Base-by-base conservation (phyloP, 2,113 vertebrate species). In the Osmerus mordax region DNA sequence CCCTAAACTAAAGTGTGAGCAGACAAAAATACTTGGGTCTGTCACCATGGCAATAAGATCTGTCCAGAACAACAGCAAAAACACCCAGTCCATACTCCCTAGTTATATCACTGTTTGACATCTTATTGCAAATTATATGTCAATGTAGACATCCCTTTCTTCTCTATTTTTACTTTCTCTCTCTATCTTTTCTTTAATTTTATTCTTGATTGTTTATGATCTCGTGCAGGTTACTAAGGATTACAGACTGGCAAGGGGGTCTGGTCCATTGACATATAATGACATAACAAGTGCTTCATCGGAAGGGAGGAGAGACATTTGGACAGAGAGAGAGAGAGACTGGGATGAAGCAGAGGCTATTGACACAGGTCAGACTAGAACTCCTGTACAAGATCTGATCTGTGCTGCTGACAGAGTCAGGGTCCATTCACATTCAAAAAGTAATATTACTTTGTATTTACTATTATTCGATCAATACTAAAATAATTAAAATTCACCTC, bases 231-330 rank as follows among this genome's bases (percentile, higher is more conserved):
- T 92, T 85, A 87, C 91, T 90, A 91, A 92, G 92, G 92, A 93
- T 92, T 93, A 90, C 92, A 91, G 91, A 84, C 90, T 92, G 91
- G 88, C 87, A 84, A 90, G 87, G 87, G 91, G 91, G 89, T 92
- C 92, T 91, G 91, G 88, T 90, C 92, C 92, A 81, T 92, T 93
- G 91, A 93, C 90, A 89, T 93, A 91, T 93, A 92, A 91, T 93
- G 91, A 93, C 87, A 90, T 93, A 87, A 90, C 90, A 86, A 87
- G 89, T 89, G 86, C 91, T 88, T 90, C 92, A 89, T 88, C 91
- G 89, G 90, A 92, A 90, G 91, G 89, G 87, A 92, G 90, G 86
- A 91, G 90, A 88, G 91, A 92, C 90, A 92, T 92, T 84, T 93
- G 92, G 92, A 92, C 91, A 92, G 92, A 92, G 83, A 92, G 90